Evolutionary conservation across 2,888 invertebrate species (phyloP).

Genomic region (Anarsia innoxiella): DNA sequence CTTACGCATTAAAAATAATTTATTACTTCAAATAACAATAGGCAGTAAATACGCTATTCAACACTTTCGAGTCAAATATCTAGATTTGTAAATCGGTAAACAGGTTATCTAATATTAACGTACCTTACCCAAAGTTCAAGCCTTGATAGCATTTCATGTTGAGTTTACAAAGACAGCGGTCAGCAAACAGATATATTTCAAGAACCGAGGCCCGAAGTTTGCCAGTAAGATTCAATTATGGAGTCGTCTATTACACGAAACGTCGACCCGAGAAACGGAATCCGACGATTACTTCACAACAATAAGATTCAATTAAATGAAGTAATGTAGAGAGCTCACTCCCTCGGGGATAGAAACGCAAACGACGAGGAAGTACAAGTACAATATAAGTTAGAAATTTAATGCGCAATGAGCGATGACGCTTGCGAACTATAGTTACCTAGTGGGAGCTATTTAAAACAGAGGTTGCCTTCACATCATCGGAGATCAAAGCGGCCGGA

Average conservation of each 20-base stretch:
- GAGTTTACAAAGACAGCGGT: constrained; percentile 13
- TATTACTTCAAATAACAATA: too few relatives aligned
- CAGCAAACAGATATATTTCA: constrained; percentile 33
- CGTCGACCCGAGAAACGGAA: constrained; percentile 21
- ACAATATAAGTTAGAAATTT: constrained; percentile 2
- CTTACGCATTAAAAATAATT: too few relatives aligned
- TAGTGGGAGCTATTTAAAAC: constrained; percentile 25
- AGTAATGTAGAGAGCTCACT: too few relatives aligned
- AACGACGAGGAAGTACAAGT: too few relatives aligned
- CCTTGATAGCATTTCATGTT: too few relatives aligned
- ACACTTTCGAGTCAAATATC: too few relatives aligned
- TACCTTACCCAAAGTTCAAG: too few relatives aligned
- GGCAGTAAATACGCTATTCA: too few relatives aligned
- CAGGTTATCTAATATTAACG: too few relatives aligned
- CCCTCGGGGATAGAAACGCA: too few relatives aligned
- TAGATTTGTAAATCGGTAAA: too few relatives aligned
- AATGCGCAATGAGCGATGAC: constrained; percentile 15
- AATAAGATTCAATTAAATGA: constrained; percentile 35
- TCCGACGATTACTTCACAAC: constrained; percentile 22
- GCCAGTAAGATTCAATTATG: constrained; percentile 36
- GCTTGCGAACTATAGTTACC: constrained; percentile 21
- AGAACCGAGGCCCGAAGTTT: constrained; percentile 29
- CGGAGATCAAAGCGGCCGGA: constrained; percentile 28
- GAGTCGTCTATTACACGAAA: constrained; percentile 31
- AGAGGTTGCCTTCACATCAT: constrained; percentile 17